Percentiles rank a stretch among this genome's conserved stretches.
phyloP scores from a whole-genome alignment of 2,888 invertebrate genomes.

The Caenorhabditis sp. region DNA sequence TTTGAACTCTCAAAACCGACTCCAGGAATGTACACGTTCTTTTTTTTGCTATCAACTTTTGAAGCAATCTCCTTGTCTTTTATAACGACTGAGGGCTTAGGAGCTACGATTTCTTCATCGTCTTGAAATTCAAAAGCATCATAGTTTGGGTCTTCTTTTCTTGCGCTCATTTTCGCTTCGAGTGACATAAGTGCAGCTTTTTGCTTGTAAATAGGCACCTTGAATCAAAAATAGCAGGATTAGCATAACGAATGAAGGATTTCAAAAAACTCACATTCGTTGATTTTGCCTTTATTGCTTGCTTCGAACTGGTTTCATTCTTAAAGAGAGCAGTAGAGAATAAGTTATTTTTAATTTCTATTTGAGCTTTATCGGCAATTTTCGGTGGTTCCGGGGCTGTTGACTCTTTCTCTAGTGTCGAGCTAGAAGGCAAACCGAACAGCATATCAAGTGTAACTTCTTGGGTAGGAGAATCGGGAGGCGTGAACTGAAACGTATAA shows the following conservation, averaged over 20 bases:
- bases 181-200: constrained; percentile 30
- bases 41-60: too few relatives aligned
- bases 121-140: constrained; percentile 66
- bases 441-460: constrained; percentile 30
- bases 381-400: background rate
- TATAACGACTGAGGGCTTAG: too few relatives aligned
- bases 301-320: too few relatives aligned
- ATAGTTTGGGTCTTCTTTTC: constrained; percentile 30
- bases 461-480: constrained; percentile 67
- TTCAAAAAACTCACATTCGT: too few relatives aligned
- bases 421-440: constrained; percentile 13
- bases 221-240: background rate
- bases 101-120: constrained; percentile 60
- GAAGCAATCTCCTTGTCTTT: too few relatives aligned
- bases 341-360: too few relatives aligned
- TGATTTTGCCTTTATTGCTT: too few relatives aligned
- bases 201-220: constrained; percentile 70
- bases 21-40: too few relatives aligned
- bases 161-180: constrained; percentile 7
- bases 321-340: too few relatives aligned
- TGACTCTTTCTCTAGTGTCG: background rate
- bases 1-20: too few relatives aligned
- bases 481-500: constrained; percentile 68
- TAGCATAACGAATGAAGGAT: too few relatives aligned
- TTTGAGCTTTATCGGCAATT: too few relatives aligned